A percentile compares a stretch with the other conserved stretches of the same genome.
These are phyloP conservation scores for Cardiocondyla obscurior DNA, from an alignment of 1,140 invertebrate genomes.

Conservation along the genomic window DNA sequence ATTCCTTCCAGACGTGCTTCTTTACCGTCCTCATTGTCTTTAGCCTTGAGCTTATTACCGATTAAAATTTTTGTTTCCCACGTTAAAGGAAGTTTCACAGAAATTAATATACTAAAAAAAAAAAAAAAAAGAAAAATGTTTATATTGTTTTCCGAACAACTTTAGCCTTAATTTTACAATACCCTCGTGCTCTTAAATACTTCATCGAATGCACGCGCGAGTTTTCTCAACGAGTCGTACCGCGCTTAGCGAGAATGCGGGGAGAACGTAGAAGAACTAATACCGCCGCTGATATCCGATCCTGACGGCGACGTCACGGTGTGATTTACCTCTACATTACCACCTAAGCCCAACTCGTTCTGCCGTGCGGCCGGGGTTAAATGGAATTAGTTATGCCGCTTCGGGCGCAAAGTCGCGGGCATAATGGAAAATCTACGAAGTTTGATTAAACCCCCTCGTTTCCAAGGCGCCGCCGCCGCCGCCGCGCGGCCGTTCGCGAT, in stretches of 20 bases:
- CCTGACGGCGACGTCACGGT: conserved; percentile 26
- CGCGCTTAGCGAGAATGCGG: too few relatives aligned
- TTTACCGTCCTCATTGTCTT: too few relatives aligned
- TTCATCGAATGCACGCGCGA: background rate
- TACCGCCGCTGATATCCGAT: conserved; percentile 57
- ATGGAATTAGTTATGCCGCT: conserved; percentile 75
- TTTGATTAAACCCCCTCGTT: conserved; percentile 76
- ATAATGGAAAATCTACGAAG: conserved; percentile 80
- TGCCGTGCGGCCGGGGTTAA: conserved; percentile 51
- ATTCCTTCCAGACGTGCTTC: background rate
- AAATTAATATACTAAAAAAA: too few relatives aligned
- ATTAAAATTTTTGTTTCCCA: too few relatives aligned
- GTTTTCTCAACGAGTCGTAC: background rate
- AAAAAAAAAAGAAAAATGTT: background rate
- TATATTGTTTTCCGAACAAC: background rate
- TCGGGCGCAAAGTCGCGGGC: conserved; percentile 71
- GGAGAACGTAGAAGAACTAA: conserved; percentile 9
- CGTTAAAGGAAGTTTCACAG: too few relatives aligned
- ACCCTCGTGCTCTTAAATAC: background rate
- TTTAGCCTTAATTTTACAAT: background rate
- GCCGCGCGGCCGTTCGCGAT: conserved; percentile 19
- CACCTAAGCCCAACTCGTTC: conserved; percentile 54
- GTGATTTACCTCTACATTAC: conserved; percentile 70
- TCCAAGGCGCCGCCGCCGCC: conserved; percentile 39
- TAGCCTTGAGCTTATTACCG: background rate